phyloP scores from a whole-genome alignment of 92 coral and sea anemone species.

The Phenganax stokvisi region DNA sequence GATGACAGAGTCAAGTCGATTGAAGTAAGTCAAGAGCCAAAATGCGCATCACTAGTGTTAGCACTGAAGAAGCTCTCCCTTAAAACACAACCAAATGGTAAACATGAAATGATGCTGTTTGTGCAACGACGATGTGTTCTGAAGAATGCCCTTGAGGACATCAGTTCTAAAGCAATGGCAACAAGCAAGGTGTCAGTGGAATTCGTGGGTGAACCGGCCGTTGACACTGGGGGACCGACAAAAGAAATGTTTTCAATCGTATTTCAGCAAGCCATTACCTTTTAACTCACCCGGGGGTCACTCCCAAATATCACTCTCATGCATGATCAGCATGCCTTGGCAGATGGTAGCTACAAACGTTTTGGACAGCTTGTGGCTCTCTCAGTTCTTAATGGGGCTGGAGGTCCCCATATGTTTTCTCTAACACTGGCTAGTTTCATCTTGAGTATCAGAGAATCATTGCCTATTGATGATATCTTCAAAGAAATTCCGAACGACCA shows the following conservation, averaged over 20 bases:
- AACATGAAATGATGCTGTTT: slow-evolving; percentile 30
- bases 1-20: not conserved
- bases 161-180: slow-evolving; percentile 5
- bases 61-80: slow-evolving; percentile 16
- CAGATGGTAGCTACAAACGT: not conserved
- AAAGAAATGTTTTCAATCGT: slow-evolving; percentile 40
- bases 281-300: slow-evolving; percentile 8
- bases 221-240: slow-evolving; percentile 46
- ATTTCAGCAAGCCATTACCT: slow-evolving; percentile 34
- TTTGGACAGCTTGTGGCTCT: slow-evolving; percentile 38
- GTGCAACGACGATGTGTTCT: slow-evolving; percentile 35
- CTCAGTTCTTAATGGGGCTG: slow-evolving; percentile 39
- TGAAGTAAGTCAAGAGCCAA: not conserved
- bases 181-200: slow-evolving; percentile 21
- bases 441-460: slow-evolving; percentile 30
- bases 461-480: slow-evolving; percentile 25
- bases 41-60: not conserved
- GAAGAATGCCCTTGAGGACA: slow-evolving; percentile 37
- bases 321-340: slow-evolving; percentile 3
- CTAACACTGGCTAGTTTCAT: slow-evolving; percentile 37
- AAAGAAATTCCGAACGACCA: slow-evolving; percentile 24
- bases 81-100: slow-evolving; percentile 10
- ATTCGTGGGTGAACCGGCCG: slow-evolving; percentile 46
- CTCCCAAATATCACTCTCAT: slow-evolving; percentile 6
- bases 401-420: slow-evolving; percentile 37